Evolutionary conservation across 2,888 invertebrate genomes (phyloP), one percentile per base, ranked within the genome.

Genomic region (Odontocerum albicorne): DNA sequence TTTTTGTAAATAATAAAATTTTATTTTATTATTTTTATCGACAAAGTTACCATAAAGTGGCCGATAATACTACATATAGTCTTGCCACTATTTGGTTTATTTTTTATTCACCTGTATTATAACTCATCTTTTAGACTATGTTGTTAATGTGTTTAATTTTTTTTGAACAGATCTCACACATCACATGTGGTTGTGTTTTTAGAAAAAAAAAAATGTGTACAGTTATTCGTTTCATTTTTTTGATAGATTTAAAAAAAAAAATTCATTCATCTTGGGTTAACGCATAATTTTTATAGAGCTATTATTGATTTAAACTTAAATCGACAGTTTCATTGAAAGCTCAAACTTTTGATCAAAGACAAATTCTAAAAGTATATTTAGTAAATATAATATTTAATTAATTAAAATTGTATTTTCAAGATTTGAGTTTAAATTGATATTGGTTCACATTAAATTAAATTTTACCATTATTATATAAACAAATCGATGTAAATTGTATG

Each of bases 401-500:
- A 27, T 7, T 27, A 27, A 27, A 7, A 27, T 27, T 27, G 27
- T 10, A 27, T 27, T 7, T 27, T 27, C 27, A 27, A 27, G 27
- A 7, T 27, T 27, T 7, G 10, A 27, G 4, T 27, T 27, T 7
- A 7, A 27, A 7, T 7, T 27, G n/a, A 33, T 33, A n/a, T 12
- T 33, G 13, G 33, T n/a, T 12, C 12, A 33, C 13, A 33, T 3
- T 27, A 12, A 33, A 10, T 4, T 33, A 8, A 33, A 50, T 42
- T 35, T 50, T 50, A 50, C 50, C 50, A 50, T 50, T 42, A 50
- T 42, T 42, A 20, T 42, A 20, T 50, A 50, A 50, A 22, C n/a
- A 40, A 50, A 55, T 60, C 57, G 52, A 60, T 60, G 60, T 60
- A 60, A 55, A 57, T 57, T 60, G 49, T 60, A 60, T 45, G 45